Base-by-base conservation (phyloP, 2,888 invertebrate species). In the Syritta pipiens region DNA sequence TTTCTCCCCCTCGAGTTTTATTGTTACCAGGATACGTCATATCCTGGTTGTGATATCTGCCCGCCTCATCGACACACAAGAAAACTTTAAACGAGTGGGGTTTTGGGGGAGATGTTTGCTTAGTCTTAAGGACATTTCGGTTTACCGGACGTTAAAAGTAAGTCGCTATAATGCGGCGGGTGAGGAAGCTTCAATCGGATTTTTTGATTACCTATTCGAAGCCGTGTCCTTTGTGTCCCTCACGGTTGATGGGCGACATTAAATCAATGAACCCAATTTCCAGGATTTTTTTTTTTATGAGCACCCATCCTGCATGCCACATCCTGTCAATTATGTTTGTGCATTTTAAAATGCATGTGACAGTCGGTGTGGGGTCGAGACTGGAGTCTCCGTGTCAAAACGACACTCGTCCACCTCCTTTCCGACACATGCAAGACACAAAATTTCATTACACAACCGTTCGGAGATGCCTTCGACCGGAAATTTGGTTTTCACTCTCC, bases 401-500 rank as follows among this genome's bases (percentile, higher is more conserved):
- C 46, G 35, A 53, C 3, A 63, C 24, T 42, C n/a, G n/a, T n/a
- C n/a, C n/a, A n/a, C n/a, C n/a, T n/a, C n/a, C 30, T 40, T 26
- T 10, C 51, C n/a, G n/a, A 40, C 26, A 53, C 65, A 71, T 53
- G 40, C 53, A 77, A 69, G 59, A 53, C 40, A 62, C 55, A 57
- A 48, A 72, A 67, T 72, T 79, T 60, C 62, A 71, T 71, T 71
- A 65, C 71, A 48, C 22, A 65, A 1, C 22, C 42, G 44, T 42
- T 42, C 48, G 49, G 19, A 6, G 59, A 53, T 67, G n/a, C 51
- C 26, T 24, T 59, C 14, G 12, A 65, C 65, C 67, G 77, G 71
- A 77, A 77, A 72, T 79, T 67, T 46, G 48, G 67, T 68, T 74
- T n/a, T n/a, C n/a, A n/a, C n/a, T n/a, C n/a, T n/a, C n/a, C n/a